Evolutionary conservation across 1,140 invertebrate genomes (phyloP).

Genomic region (Lutraria rhynchaena): DNA sequence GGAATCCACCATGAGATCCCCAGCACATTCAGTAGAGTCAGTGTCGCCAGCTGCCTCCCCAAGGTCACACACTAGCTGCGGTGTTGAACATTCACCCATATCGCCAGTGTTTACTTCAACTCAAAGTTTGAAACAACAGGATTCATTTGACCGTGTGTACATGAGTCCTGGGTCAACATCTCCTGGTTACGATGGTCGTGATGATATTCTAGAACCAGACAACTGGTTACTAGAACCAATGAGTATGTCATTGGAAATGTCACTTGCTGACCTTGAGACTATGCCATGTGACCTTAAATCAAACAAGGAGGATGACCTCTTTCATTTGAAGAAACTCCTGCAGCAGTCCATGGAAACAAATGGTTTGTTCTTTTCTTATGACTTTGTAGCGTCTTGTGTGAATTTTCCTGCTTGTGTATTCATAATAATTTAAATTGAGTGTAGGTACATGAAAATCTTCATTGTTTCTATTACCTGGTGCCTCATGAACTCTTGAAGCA

Average conservation of each 20-base stretch:
- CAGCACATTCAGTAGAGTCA: constrained; percentile 35
- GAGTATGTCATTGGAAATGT: constrained; percentile 59
- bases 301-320: constrained; percentile 63
- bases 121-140: constrained; percentile 44
- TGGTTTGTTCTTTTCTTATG: constrained; percentile 65
- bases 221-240: constrained; percentile 64
- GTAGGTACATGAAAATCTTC: too few relatives aligned
- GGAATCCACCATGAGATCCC: constrained; percentile 52
- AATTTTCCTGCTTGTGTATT: too few relatives aligned
- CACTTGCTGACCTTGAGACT: constrained; percentile 45
- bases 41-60: constrained; percentile 55
- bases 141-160: constrained; percentile 47
- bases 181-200: constrained; percentile 55
- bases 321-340: constrained; percentile 74
- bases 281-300: constrained; percentile 43
- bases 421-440: too few relatives aligned
- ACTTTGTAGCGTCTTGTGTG: too few relatives aligned
- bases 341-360: constrained; percentile 66
- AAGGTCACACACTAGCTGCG: constrained; percentile 44
- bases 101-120: constrained; percentile 50
- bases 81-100: constrained; percentile 41
- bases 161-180: constrained; percentile 62
- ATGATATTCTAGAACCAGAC: constrained; percentile 62
- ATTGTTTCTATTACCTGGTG: too few relatives aligned
- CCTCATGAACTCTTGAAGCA: too few relatives aligned